Evolutionary conservation across 2,797 vertebrate species (phyloP), one percentile per base, ranked within the genome.

Genomic region (Monodelphis domestica): DNA sequence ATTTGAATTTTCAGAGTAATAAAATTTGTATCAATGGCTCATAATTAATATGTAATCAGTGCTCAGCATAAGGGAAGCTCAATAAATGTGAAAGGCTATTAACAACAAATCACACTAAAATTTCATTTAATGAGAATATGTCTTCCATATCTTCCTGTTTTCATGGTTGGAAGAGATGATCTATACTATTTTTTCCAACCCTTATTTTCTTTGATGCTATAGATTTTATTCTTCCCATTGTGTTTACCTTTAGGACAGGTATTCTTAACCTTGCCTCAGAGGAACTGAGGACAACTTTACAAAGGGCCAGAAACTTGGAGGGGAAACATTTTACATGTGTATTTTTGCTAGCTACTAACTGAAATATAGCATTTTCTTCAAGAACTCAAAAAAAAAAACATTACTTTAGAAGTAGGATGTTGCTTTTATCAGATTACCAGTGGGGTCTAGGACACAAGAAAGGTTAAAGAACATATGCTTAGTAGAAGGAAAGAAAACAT

Each of bases 31-130:
- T 78, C 63, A 78, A 38, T 78, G n/a, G n/a, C 63, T 78, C 63
- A 78, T 78, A 78, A 78, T 78, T 78, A 78, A 78, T 78, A 78
- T 78, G 63, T 78, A 78, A 78, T 78, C 63, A 78, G n/a, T 78
- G n/a, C 6, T 78, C 63, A 78, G 63, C 63, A 78, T 78, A 78
- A 78, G 63, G 63, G 63, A 78, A 78, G n/a, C 63, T 78, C n/a
- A 38, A 78, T 78, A 38, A 78, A 38, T 45, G 63, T 78, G 63
- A 78, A 78, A 24, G 17, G n/a, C 63, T 78, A 78, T 78, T 78
- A 78, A 38, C 63, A 78, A 78, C 63, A 70, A 70, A 78, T 78
- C 63, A 45, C 63, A 78, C n/a, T 78, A 78, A 78, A 38, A 38
- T 45, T 78, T 78, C 6, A 38, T 38, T 78, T 59, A 59, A 59